These are phyloP conservation scores for Tribolium castaneum DNA, from an alignment of 1,140 invertebrate species.

Conservation along the genomic window DNA sequence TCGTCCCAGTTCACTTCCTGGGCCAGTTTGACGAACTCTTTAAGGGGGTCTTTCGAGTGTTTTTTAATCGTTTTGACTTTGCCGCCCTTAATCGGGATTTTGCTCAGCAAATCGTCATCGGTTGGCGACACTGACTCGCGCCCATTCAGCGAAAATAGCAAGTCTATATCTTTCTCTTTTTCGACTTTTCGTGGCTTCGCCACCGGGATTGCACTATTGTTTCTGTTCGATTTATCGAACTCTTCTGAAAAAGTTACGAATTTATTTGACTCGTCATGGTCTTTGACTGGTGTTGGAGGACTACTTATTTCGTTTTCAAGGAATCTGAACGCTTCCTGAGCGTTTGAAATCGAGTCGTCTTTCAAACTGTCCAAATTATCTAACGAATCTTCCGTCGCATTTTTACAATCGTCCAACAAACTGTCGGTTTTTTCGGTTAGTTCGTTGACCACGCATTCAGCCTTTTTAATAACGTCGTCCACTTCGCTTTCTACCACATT, in stretches of 20 bases:
- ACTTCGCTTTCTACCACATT: constrained; percentile 57
- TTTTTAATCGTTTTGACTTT: constrained; percentile 65
- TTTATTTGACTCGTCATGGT: constrained; percentile 35
- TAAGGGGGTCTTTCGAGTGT: constrained; percentile 64
- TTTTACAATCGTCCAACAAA: constrained; percentile 47
- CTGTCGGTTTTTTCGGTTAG: constrained; percentile 48
- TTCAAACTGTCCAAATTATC: constrained; percentile 57
- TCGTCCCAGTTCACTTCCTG: constrained; percentile 65
- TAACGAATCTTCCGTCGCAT: constrained; percentile 34
- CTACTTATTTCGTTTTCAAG: constrained; percentile 61
- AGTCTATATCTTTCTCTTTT: constrained; percentile 49
- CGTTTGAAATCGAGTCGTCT: constrained; percentile 56
- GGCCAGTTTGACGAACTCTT: constrained; percentile 61
- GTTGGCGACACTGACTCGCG: constrained; percentile 44
- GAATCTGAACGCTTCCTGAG: constrained; percentile 61
- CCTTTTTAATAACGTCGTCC: constrained; percentile 55
- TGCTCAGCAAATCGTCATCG: constrained; percentile 58
- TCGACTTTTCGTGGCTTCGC: constrained; percentile 53
- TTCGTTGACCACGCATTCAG: constrained; percentile 57
- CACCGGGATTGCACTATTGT: constrained; percentile 52
- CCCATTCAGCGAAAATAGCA: constrained; percentile 24
- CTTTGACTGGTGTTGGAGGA: constrained; percentile 38
- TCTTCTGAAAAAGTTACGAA: constrained; percentile 41
- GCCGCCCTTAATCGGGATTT: constrained; percentile 58
- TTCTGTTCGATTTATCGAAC: constrained; percentile 39